Conservation (phyloP, 2,113 vertebrate genomes). For the Hyaena hyaena region DNA sequence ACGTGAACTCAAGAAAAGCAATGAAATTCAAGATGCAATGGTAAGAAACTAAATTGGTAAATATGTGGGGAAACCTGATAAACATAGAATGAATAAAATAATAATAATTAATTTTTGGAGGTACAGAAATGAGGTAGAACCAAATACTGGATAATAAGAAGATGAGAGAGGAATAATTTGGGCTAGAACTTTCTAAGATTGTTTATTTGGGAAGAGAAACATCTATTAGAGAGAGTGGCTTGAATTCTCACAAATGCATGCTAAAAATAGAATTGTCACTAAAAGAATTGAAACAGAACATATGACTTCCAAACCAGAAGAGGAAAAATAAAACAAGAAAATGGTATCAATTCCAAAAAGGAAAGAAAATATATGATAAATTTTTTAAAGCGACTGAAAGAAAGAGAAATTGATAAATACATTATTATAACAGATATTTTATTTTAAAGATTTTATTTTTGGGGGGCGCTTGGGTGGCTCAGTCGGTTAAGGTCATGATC, state of each 20-base stretch:
- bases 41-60: constrained; percentile 3
- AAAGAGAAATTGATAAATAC: neutral
- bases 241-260: neutral
- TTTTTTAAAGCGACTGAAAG: neutral
- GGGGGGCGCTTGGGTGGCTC: too few species aligned
- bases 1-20: neutral
- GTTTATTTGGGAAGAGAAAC: neutral
- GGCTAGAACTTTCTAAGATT: constrained; percentile 1
- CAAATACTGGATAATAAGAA: neutral
- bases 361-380: neutral
- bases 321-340: neutral
- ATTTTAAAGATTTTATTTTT: neutral
- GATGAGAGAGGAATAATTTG: neutral
- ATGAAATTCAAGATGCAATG: neutral
- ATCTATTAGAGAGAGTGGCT: neutral
- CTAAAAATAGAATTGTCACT: constrained; percentile 1
- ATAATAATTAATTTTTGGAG: neutral
- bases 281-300: neutral
- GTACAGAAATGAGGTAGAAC: neutral
- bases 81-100: neutral
- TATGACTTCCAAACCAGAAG: neutral
- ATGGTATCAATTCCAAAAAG: neutral
- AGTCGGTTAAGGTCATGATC: too few species aligned
- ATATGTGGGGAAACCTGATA: neutral
- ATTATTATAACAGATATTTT: neutral